Evolutionary conservation across 2,888 invertebrate genomes (phyloP).

Genomic region (Macaria liturata): DNA sequence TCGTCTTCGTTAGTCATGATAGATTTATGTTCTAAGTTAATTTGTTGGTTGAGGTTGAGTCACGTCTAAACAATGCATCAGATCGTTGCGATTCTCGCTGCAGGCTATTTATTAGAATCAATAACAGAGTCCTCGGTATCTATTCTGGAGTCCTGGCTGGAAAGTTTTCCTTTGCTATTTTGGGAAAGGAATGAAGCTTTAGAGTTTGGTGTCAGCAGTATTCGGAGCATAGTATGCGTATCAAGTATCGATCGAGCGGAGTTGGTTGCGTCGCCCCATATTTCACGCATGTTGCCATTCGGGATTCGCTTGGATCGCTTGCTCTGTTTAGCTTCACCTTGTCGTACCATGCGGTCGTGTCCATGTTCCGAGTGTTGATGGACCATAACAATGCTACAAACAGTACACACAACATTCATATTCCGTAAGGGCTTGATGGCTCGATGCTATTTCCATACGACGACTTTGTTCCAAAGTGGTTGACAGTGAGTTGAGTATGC

Average conservation of each 20-base stretch:
- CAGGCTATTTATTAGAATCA: conserved; percentile 28
- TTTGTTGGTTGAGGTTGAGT: conserved; percentile 28
- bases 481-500: conserved; percentile 25
- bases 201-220: conserved; percentile 64
- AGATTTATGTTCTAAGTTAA: conserved; percentile 31
- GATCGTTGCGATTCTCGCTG: conserved; percentile 25
- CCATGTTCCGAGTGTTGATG: conserved; percentile 42
- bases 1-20: conserved; percentile 28
- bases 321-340: conserved; percentile 42
- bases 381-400: conserved; percentile 50
- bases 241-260: conserved; percentile 76
- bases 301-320: conserved; percentile 46
- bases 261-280: conserved; percentile 72
- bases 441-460: conserved; percentile 42
- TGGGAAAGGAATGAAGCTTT: conserved; percentile 40
- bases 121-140: conserved; percentile 32
- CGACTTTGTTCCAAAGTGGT: conserved; percentile 36
- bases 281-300: conserved; percentile 69
- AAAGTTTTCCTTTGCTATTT: conserved; percentile 41
- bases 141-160: conserved; percentile 34
- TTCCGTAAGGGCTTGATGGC: conserved; percentile 28
- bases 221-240: conserved; percentile 73
- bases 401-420: too few relatives aligned
- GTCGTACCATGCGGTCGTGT: conserved; percentile 36
- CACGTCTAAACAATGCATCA: conserved; percentile 28